Percentiles rank a stretch among this genome's conserved stretches.
Evolutionary conservation across 2,797 vertebrate species (phyloP).

Genomic region (Oryzias sinensis): DNA sequence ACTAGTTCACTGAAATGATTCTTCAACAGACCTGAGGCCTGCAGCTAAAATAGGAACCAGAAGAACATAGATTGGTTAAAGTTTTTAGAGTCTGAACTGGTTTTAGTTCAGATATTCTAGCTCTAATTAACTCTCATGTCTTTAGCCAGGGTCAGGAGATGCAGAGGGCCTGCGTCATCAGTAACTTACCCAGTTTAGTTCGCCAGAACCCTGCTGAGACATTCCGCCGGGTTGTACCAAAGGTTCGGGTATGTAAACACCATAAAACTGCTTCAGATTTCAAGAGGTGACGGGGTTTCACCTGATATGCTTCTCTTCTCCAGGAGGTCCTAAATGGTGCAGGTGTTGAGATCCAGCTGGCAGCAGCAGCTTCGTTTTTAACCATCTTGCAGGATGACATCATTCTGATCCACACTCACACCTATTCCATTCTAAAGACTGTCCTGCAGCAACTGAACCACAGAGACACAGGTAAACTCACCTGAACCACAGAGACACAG

Average conservation of each 20-base stretch:
- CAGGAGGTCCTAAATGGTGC: constrained; percentile 89
- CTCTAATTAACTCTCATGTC: background rate
- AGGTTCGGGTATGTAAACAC: constrained; percentile 86
- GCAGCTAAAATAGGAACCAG: background rate
- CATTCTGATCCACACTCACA: constrained; percentile 88
- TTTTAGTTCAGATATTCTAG: too few species aligned
- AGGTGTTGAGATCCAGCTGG: constrained; percentile 89
- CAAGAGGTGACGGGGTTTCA: constrained; percentile 3
- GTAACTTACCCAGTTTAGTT: constrained; percentile 89
- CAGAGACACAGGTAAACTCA: constrained; percentile 76
- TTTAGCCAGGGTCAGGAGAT: constrained; percentile 91
- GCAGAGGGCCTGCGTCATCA: constrained; percentile 90
- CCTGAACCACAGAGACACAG: background rate
- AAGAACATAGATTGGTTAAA: background rate
- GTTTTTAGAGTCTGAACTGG: background rate
- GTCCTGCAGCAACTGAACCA: constrained; percentile 91
- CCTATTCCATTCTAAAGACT: constrained; percentile 91
- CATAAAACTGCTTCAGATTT: background rate
- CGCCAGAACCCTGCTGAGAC: constrained; percentile 93
- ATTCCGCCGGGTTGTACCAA: constrained; percentile 90
- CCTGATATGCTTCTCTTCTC: constrained; percentile 5
- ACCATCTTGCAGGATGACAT: constrained; percentile 92
- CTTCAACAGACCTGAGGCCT: constrained; percentile 1
- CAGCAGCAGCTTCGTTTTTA: constrained; percentile 88
- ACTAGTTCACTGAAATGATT: constrained; percentile 40